Evolutionary conservation across 2,888 invertebrate genomes (phyloP), one percentile per base, ranked within the genome.

Genomic region (Iphiclides podalirius): DNA sequence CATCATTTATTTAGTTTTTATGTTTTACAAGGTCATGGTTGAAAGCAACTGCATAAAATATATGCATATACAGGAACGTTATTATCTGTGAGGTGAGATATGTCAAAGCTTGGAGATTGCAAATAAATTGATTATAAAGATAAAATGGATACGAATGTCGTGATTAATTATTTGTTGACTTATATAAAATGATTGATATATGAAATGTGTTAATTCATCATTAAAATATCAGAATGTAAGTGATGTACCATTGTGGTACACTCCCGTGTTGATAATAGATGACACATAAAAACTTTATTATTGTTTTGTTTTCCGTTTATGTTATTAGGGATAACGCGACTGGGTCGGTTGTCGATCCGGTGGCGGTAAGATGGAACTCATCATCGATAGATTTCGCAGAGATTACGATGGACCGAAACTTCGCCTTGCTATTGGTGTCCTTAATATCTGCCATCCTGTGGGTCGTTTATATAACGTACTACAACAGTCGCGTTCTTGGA

Each of bases 391-490:
- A 91, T 61, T 84, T 90, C 55, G 77, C 92, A 59, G 92, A 94
- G 60, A 92, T 94, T 67, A 90, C 94, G 60, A 82, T 86, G 91
- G 95, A 96, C 81, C 93, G 94, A 64, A 95, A 94, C 72, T 81
- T 91, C 79, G 90, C 90, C 63, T 93, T 94, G 90, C 89, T 96
- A 59, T 90, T 97, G 15, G 93, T 94, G 64, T 96, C 96, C 51
- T 89, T 97, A 41, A 90, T 94, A 61, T 94, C 94, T 54, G 95
- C 95, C 14, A 94, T 96, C 70, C 90, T 93, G 31, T 98, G 98
- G 98, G 93, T 97, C 43, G 94, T 97, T 60, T 98, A 98, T 83
- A 95, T 97, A 67, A 95, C 96, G 0, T 98, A 96, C 84, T 98
- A 98, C 87, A 98, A 98, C 80, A 97, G 97, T 45, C 92, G 98